Evolutionary conservation across 2,113 vertebrate genomes (phyloP).

Genomic region (Sinocyclocheilus grahami): DNA sequence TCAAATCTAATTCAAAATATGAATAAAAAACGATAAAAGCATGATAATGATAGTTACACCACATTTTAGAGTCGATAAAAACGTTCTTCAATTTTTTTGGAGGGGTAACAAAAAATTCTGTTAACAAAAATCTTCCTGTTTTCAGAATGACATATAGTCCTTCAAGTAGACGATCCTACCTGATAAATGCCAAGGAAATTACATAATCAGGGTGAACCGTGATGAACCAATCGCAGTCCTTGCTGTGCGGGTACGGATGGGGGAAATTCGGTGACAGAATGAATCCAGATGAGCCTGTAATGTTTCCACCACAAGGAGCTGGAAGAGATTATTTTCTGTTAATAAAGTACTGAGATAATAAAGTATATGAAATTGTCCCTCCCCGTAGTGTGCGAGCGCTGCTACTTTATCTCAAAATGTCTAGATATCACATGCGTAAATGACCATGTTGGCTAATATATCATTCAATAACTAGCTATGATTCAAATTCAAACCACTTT

Average conservation of each 20-base stretch:
- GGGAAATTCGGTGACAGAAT: slow-evolving; percentile 98
- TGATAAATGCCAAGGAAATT: slow-evolving; percentile 96
- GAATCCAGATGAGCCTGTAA: slow-evolving; percentile 96
- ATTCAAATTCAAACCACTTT: background rate
- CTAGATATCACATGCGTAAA: background rate
- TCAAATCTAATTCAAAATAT: no score
- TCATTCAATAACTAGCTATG: background rate
- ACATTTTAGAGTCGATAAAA: background rate
- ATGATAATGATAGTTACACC: no score
- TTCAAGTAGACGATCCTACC: slow-evolving; percentile 72
- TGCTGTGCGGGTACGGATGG: slow-evolving; percentile 96
- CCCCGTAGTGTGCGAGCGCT: no score
- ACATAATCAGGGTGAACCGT: slow-evolving; percentile 94
- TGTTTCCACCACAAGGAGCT: slow-evolving; percentile 98
- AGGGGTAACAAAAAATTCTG: no score
- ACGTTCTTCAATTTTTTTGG: background rate
- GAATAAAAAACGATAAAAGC: no score
- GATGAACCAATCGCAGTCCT: slow-evolving; percentile 97
- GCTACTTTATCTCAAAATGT: background rate
- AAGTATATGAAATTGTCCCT: background rate
- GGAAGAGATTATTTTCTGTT: background rate
- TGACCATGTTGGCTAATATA: background rate
- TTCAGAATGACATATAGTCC: no score
- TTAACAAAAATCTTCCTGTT: no score
- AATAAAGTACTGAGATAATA: background rate